phyloP scores from a whole-genome alignment of 2,113 vertebrate species.

The Apeltes quadracus region DNA sequence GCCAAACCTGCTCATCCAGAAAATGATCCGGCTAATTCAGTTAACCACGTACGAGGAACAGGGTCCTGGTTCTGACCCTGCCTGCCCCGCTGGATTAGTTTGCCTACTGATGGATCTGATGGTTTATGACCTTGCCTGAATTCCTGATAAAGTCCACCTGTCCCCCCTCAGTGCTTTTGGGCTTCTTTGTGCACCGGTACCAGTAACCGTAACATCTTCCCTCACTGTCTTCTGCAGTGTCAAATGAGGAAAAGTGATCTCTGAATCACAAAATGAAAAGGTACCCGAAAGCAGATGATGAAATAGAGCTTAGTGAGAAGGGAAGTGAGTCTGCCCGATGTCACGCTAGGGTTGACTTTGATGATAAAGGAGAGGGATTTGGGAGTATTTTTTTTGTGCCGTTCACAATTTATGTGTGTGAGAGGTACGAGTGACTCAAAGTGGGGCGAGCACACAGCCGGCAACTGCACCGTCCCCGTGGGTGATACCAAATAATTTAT shows the following conservation, averaged over 20 bases:
- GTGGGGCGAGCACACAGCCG: constrained; percentile 39
- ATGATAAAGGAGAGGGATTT: constrained; percentile 54
- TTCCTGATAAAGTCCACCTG: no score
- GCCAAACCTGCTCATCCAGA: no score
- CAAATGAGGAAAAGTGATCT: constrained; percentile 11
- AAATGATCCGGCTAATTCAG: no score
- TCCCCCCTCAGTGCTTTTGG: no score
- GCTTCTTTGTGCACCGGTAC: no score
- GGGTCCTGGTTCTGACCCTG: no score
- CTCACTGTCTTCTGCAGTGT: background rate
- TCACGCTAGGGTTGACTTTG: constrained; percentile 52
- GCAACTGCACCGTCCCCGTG: constrained; percentile 20
- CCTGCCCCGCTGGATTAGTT: no score
- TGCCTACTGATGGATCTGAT: no score
- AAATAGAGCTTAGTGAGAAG: background rate
- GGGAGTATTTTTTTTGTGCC: constrained; percentile 32
- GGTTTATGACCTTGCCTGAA: no score
- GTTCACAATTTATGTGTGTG: constrained; percentile 30
- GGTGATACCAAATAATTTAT: constrained; percentile 62
- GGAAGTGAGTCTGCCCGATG: constrained; percentile 12
- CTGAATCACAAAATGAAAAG: background rate
- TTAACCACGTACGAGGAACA: no score
- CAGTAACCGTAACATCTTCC: no score
- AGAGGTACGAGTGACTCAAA: background rate
- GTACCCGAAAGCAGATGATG: background rate